phyloP scores from a whole-genome alignment of 92 coral and sea anemone genomes.

The Nematostella vectensis region DNA sequence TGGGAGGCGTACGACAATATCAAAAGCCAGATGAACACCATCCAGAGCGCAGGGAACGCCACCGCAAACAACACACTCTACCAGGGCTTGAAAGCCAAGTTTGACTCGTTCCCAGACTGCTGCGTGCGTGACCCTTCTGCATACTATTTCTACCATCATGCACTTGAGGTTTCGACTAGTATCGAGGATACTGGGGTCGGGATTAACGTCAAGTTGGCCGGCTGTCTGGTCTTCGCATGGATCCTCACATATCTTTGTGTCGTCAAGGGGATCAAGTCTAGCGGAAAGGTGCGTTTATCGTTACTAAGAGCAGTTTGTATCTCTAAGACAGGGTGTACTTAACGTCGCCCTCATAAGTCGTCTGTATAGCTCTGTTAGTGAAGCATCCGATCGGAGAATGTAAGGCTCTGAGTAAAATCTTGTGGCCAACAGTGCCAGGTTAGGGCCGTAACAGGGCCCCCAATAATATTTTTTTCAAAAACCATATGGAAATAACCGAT shows the following conservation, averaged over 20 bases:
- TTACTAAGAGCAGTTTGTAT: not conserved
- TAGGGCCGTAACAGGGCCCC: no score
- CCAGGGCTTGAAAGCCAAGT: not conserved
- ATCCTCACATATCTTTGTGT: slow-evolving; percentile 89
- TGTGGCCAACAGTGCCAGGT: no score
- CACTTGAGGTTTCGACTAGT: slow-evolving; percentile 75
- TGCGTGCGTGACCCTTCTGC: slow-evolving; percentile 96
- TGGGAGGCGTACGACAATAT: slow-evolving; percentile 29
- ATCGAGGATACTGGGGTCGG: slow-evolving; percentile 81
- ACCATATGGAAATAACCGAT: no score
- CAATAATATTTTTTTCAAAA: no score
- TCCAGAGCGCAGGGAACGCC: slow-evolving; percentile 20
- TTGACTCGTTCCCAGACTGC: slow-evolving; percentile 64
- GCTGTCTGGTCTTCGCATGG: slow-evolving; percentile 97
- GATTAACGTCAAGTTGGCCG: slow-evolving; percentile 79
- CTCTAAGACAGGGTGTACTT: no score
- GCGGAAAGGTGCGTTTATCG: slow-evolving; percentile 81
- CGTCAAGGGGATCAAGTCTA: slow-evolving; percentile 97
- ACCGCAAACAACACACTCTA: slow-evolving; percentile 16
- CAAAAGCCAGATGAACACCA: slow-evolving; percentile 5
- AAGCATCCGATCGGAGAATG: no score
- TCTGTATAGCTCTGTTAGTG: no score
- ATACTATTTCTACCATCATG: slow-evolving; percentile 90
- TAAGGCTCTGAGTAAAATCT: no score
- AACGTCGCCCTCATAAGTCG: no score